Evolutionary conservation across 2,113 vertebrate species (phyloP), one percentile per base, ranked within the genome.

Genomic region (Channa argus): DNA sequence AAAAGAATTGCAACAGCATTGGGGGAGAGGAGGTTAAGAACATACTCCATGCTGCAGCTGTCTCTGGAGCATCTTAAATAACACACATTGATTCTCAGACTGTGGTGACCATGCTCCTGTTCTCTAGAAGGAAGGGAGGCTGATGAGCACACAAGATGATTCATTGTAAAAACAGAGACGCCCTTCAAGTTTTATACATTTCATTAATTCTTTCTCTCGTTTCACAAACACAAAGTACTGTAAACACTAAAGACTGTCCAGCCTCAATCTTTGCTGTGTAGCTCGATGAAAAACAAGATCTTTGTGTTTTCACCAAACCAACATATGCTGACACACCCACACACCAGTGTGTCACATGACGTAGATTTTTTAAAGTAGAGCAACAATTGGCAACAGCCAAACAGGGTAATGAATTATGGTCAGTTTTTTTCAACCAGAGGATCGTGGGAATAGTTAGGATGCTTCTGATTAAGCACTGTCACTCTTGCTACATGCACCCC

Each of bases 131-230:
- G 56, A 64, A 53, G 68, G 6, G 56, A 68, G 39, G 70, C 9
- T 11, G 50, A 74, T 51, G 69, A 84, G 51, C 50, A 33, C 51
- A 67, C 15, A 7, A 56, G 56, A 82, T 72, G 82, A 87, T 70
- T 86, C 85, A 78, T 52, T 61, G 53, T 62, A 68, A 77, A 89
- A 80, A 87, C 70, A 88, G 75, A 71, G 47, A 79, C 71, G 73
- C 37, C 53, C 71, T 70, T 83, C 12, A 38, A 8, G 15, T 69
- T 60, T 60, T 43, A 36, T 52, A 14, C 46, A 41, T 6, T n/a
- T 65, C 36, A 59, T 80, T 60, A 65, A 54, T 60, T 66, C 44
- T 51, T 8, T 14, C 43, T 14, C 5, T 8, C 24, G 44, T 11
- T 38, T 45, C 38, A 15, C 54, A 68, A 37, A 77, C 36, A 71